Base-by-base conservation (phyloP, 2,113 vertebrate genomes). In the Podilymbus podiceps region DNA sequence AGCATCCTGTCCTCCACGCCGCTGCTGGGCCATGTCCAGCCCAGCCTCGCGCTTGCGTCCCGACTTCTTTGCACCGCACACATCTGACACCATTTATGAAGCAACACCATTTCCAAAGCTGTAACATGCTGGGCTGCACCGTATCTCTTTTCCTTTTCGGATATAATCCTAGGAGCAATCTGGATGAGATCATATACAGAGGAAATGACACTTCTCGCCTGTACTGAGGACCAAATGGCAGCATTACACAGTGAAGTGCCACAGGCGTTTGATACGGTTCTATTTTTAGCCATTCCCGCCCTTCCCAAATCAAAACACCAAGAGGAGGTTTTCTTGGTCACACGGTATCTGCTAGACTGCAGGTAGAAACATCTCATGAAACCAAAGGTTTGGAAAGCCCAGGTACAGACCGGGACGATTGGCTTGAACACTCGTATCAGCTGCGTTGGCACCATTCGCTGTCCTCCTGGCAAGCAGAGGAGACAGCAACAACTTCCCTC, bases 401-500 rank as follows among this genome's bases (percentile, higher is more conserved):
- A 62, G 49, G 58, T 38, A 20, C 5, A 52, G 42, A 12, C 2
- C 4, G 1, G 33, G 2, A 25, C 3, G 31, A 42, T 1, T 16
- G 38, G 9, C 11, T 11, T 25, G 19, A 62, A 31, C 1, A 0
- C 6, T 56, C 3, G 0, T 3, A 21, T 28, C 44, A 33, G 21
- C 77, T 77, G 55, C 2, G 8, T 2, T 40, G 46, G 38, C 71
- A 71, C 21, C 38, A 4, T 17, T 53, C 15, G 3, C n/a, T 20
- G 35, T 12, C 21, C 67, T 79, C 46, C 74, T 55, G 56, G 62
- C 46, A 52, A 67, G 60, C 12, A 31, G 30, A 88, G 68, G 44
- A 71, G 42, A 33, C 33, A 62, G 9, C 11, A 52, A 16, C 11
- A 38, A 12, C 40, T 40, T 33, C 47, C 40, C 21, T 9, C 18